phyloP scores from a whole-genome alignment of 2,797 vertebrate species.

The Alosa sapidissima region DNA sequence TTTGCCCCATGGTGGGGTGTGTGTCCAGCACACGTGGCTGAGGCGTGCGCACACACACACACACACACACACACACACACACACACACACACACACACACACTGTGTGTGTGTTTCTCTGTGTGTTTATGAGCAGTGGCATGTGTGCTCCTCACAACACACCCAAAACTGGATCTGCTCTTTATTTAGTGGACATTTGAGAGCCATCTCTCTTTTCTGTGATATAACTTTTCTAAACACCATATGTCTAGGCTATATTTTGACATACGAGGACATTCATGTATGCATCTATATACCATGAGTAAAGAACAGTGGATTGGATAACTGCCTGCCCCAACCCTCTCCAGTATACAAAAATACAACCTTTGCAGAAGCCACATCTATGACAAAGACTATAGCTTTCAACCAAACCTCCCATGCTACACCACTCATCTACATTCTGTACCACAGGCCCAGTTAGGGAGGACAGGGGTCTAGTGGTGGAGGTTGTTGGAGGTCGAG shows the following conservation, averaged over 20 bases:
- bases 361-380: not conserved
- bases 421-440: not conserved
- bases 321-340: not conserved
- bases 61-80: too few relatives aligned
- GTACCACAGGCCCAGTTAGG: not conserved
- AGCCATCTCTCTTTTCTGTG: not conserved
- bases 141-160: not conserved
- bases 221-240: not conserved
- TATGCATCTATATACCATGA: too few relatives aligned
- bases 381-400: not conserved
- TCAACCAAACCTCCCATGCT: not conserved
- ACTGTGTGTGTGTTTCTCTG: not conserved
- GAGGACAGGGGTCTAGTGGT: not conserved
- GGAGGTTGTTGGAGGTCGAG: not conserved
- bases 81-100: too few relatives aligned
- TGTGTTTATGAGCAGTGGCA: not conserved
- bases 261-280: not conserved
- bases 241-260: not conserved
- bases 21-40: not conserved
- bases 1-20: not conserved
- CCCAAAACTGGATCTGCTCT: constrained; percentile 10
- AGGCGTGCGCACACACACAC: not conserved
- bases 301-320: not conserved
- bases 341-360: not conserved
- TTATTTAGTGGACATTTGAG: not conserved